Evolutionary conservation across 92 coral and sea anemone genomes (phyloP).

Genomic region (Isaurus tuberculatus): DNA sequence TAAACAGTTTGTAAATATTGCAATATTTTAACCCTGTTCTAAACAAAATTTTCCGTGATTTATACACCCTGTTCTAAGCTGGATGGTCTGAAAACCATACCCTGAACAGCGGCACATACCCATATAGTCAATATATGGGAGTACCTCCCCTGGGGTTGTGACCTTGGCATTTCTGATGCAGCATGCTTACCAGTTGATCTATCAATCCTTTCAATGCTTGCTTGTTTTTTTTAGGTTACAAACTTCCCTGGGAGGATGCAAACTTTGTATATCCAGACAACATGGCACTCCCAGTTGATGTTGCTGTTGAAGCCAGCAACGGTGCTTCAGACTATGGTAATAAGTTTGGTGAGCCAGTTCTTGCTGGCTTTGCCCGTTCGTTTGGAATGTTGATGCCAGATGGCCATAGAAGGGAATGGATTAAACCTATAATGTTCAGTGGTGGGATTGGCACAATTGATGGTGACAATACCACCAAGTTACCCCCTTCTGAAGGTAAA

Average conservation of each 20-base stretch:
- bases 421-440: constrained; percentile 98
- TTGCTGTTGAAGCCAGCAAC: constrained; percentile 94
- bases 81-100: too few relatives aligned
- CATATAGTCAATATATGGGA: too few relatives aligned
- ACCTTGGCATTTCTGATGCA: too few relatives aligned
- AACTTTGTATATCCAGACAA: constrained; percentile 80
- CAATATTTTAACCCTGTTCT: too few relatives aligned
- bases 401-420: constrained; percentile 94
- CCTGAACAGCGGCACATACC: too few relatives aligned
- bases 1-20: too few relatives aligned
- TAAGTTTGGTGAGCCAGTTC: constrained; percentile 99
- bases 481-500: constrained; percentile 83
- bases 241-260: constrained; percentile 93
- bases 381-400: constrained; percentile 90
- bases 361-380: constrained; percentile 94
- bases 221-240: constrained; percentile 71
- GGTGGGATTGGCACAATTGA: constrained; percentile 95
- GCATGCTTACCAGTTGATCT: too few relatives aligned
- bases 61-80: too few relatives aligned
- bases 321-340: constrained; percentile 99
- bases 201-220: neutral
- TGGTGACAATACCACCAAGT: constrained; percentile 64
- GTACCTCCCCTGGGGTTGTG: too few relatives aligned
- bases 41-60: too few relatives aligned
- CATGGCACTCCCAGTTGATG: constrained; percentile 90